A percentile compares a stretch with the other conserved stretches of the same genome.
Evolutionary conservation across 2,888 invertebrate genomes (phyloP).

Genomic region (Tuberolachnus salignus): DNA sequence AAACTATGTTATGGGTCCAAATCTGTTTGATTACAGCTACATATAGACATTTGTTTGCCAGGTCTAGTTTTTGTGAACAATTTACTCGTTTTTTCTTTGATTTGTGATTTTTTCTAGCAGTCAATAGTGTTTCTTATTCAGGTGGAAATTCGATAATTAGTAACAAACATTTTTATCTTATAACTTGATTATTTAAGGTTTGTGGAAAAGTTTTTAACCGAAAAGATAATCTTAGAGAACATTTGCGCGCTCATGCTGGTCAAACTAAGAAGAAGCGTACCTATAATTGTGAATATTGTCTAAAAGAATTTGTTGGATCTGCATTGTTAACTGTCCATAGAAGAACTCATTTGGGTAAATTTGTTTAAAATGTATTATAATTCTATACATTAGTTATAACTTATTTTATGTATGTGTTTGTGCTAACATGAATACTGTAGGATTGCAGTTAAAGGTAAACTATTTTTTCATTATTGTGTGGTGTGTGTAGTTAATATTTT

Average conservation of each 20-base stretch:
- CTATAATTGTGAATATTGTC: conserved; percentile 70
- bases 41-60: too few species aligned
- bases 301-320: conserved; percentile 71
- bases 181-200: conserved; percentile 65
- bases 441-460: conserved; percentile 42
- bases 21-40: too few species aligned
- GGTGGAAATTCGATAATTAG: too few species aligned
- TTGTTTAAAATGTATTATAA: not conserved
- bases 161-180: not conserved
- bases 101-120: too few species aligned
- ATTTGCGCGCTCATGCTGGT: conserved; percentile 72
- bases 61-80: too few species aligned
- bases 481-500: not conserved
- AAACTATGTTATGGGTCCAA: too few species aligned
- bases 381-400: not conserved
- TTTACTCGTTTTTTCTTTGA: too few species aligned
- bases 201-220: conserved; percentile 71
- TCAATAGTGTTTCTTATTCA: too few species aligned
- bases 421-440: conserved; percentile 46
- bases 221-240: conserved; percentile 76
- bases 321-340: conserved; percentile 70
- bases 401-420: conserved; percentile 39
- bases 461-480: conserved; percentile 7
- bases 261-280: conserved; percentile 67
- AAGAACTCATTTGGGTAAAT: conserved; percentile 67